Evolutionary conservation across 2,113 vertebrate species (phyloP).

Genomic region (Atractosteus spatula): DNA sequence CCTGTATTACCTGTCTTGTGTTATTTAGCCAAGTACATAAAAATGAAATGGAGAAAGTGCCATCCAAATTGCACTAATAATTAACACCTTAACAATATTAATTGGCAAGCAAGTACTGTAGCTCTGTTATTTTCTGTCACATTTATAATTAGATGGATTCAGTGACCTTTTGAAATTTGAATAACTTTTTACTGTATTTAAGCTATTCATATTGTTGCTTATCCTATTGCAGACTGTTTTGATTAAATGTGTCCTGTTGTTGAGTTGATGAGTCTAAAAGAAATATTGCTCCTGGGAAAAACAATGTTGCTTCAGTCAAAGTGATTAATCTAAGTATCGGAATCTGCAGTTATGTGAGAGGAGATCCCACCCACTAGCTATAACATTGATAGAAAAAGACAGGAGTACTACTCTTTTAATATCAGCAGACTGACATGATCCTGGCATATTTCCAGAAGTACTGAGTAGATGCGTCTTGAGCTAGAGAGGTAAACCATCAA

Average conservation of each 20-base stretch:
- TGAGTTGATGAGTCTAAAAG: no score
- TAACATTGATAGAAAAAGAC: not conserved
- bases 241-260: not conserved
- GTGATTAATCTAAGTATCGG: not conserved
- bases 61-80: no score
- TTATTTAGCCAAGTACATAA: no score
- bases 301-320: not conserved
- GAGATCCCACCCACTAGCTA: not conserved
- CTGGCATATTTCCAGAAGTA: not conserved
- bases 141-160: no score
- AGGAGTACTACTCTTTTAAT: constrained; percentile 11
- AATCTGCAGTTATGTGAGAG: not conserved
- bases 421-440: constrained; percentile 10
- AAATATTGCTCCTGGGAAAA: not conserved
- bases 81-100: no score
- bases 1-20: no score
- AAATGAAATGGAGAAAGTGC: no score
- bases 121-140: no score
- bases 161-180: no score
- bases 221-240: not conserved
- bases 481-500: not conserved
- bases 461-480: no score
- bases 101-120: no score
- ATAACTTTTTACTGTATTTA: not conserved
- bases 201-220: not conserved